A percentile compares a stretch with the other conserved stretches of the same genome.
phyloP scores from a whole-genome alignment of 1,140 invertebrate genomes.

The Helicoverpa armigera region DNA sequence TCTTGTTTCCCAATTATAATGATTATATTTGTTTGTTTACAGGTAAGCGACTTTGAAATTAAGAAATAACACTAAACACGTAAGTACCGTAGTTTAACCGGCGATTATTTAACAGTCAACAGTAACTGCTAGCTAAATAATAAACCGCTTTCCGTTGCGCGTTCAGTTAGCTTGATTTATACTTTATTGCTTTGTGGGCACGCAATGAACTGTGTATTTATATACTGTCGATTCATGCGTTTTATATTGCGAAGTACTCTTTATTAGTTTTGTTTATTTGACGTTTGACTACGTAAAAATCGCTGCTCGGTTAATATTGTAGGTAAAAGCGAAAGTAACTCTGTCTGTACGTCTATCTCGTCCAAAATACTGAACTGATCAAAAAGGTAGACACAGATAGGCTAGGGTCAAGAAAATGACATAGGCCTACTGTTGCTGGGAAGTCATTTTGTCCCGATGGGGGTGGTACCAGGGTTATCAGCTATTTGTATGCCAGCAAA shows the following conservation, averaged over 20 bases:
- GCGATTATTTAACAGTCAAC: neutral
- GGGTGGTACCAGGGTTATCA: no score
- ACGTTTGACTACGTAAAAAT: neutral
- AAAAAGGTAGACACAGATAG: no score
- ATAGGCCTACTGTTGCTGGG: no score
- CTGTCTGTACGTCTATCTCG: no score
- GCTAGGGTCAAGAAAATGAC: no score
- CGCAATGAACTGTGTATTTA: constrained; percentile 19
- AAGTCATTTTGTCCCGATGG: no score
- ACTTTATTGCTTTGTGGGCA: neutral
- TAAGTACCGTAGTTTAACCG: constrained; percentile 11
- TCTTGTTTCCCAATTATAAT: neutral
- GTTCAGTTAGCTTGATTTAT: constrained; percentile 16
- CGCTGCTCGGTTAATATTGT: no score
- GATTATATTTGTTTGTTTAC: constrained; percentile 30
- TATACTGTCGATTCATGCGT: neutral
- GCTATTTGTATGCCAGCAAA: no score
- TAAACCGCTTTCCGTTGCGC: constrained; percentile 28
- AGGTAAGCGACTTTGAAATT: constrained; percentile 35
- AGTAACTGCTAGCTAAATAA: constrained; percentile 10
- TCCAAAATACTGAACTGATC: no score
- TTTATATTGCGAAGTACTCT: neutral
- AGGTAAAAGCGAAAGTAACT: no score
- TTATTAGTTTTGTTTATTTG: neutral
- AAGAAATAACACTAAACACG: constrained; percentile 21